Evolutionary conservation across 2,797 vertebrate species (phyloP), one percentile per base, ranked within the genome.

Genomic region (Luscinia luscinia): DNA sequence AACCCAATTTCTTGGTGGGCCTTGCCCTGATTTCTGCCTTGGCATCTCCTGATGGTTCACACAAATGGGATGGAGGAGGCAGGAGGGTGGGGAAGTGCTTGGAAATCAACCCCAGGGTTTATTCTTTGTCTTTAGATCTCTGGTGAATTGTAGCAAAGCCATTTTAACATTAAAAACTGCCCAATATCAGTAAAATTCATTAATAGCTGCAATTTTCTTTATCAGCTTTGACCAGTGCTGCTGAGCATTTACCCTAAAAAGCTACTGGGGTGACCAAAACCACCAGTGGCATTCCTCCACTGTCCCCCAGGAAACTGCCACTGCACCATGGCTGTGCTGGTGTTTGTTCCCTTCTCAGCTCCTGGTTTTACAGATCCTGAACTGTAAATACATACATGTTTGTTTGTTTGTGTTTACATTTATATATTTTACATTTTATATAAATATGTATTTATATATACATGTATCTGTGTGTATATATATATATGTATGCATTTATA

Each of bases 251-350:
- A 10, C 17, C 59, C 43, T 26, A 40, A 40, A 55, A 2, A 28
- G 1, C 62, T 89, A 18, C 51, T 52, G 49, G 15, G 24, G 24
- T 32, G 28, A 14, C 28, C 23, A 23, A 57, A 48, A 49, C 1
- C 40, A 19, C 9, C 21, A 61, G 2, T 2, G 3, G 12, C 2
- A 30, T 51, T 51, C n/a, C 24, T 57, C 32, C 18, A 5, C 13
- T 13, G 10, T 22, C 6, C 64, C 64, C 28, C n/a, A 19, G 27
- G 45, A 30, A 58, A n/a, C 26, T 72, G 46, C 23, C 38, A 8
- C 24, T 41, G 24, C 32, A 12, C 30, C 41, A 12, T 0, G 0
- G 26, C 51, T 86, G 14, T 7, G 41, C n/a, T 81, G 49, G 12
- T 52, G 19, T 9, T 55, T 17, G 21, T 11, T 81, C 52, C 45